These are phyloP conservation scores for Euplexia lucipara DNA, from an alignment of 2,888 invertebrate species.

Conservation along the genomic window DNA sequence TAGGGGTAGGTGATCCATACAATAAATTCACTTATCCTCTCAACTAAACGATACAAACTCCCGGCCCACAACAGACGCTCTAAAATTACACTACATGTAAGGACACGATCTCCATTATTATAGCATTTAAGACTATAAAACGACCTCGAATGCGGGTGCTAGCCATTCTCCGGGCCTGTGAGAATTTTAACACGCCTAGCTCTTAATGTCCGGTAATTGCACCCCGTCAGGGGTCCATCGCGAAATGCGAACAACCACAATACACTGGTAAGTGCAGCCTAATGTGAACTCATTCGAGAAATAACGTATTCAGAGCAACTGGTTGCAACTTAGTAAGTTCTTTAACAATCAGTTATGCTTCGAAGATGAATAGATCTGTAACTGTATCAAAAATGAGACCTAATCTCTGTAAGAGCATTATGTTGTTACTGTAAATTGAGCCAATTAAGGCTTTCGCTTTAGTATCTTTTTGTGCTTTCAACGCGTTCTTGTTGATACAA, in stretches of 20 bases:
- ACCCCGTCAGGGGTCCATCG: conserved; percentile 53
- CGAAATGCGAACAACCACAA: conserved; percentile 49
- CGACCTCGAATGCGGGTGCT: conserved; percentile 78
- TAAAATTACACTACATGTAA: conserved; percentile 74
- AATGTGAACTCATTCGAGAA: conserved; percentile 57
- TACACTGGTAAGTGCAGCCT: conserved; percentile 45
- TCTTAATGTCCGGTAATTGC: conserved; percentile 84
- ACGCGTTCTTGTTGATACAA: conserved; percentile 45
- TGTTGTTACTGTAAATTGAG: conserved; percentile 41
- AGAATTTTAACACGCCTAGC: conserved; percentile 84
- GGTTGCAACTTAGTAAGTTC: conserved; percentile 28
- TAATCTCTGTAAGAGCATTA: conserved; percentile 33
- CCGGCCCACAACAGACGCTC: conserved; percentile 55
- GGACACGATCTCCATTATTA: conserved; percentile 81
- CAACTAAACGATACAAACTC: conserved; percentile 48
- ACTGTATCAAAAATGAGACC: conserved; percentile 41
- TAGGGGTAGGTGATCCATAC: conserved; percentile 47
- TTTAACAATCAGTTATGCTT: conserved; percentile 43
- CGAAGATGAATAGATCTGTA: conserved; percentile 42
- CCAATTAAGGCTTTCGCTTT: conserved; percentile 38
- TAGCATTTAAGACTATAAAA: conserved; percentile 81
- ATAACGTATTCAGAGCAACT: conserved; percentile 49
- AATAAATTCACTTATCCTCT: conserved; percentile 53
- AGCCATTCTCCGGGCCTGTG: conserved; percentile 81
- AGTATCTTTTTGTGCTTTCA: conserved; percentile 48